Percentiles rank a stretch among this genome's conserved stretches.
These are phyloP conservation scores for Hassar affinis DNA, from an alignment of 2,113 vertebrate genomes.

Conservation along the genomic window DNA sequence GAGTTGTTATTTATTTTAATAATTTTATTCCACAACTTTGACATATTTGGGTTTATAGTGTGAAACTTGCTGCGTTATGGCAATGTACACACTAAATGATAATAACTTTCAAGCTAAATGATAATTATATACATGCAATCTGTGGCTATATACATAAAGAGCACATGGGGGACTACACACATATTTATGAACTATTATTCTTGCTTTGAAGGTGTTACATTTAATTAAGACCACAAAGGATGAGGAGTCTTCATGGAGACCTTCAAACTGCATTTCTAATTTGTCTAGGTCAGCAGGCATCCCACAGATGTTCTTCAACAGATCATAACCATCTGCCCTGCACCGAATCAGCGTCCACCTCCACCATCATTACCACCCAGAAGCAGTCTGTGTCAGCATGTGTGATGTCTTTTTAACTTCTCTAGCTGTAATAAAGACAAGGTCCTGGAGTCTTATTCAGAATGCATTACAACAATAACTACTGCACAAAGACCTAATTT, in stretches of 20 bases:
- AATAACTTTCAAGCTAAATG: constrained; percentile 20
- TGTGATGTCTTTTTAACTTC: constrained; percentile 46
- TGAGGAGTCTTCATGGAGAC: constrained; percentile 26
- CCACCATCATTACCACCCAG: constrained; percentile 35
- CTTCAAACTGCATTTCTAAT: constrained; percentile 42
- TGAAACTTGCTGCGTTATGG: not conserved
- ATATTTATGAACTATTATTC: constrained; percentile 29
- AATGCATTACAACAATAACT: constrained; percentile 45
- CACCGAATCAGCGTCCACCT: constrained; percentile 24
- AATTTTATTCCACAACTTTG: not conserved
- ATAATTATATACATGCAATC: constrained; percentile 25
- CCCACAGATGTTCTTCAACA: constrained; percentile 39
- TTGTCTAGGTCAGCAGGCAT: constrained; percentile 38
- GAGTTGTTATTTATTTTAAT: not conserved
- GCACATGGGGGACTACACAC: not conserved
- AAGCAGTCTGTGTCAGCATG: constrained; percentile 30
- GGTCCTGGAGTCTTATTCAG: constrained; percentile 44
- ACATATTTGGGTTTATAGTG: not conserved
- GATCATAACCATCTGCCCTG: constrained; percentile 40
- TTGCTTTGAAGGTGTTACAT: constrained; percentile 30
- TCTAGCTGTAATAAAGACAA: constrained; percentile 29
- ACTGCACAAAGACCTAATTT: constrained; percentile 37
- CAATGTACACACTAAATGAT: not conserved
- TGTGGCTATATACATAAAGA: constrained; percentile 6
- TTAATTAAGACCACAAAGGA: constrained; percentile 34